Conservation (phyloP, 1,140 invertebrate genomes). For the Chironomus striatipennis region DNA sequence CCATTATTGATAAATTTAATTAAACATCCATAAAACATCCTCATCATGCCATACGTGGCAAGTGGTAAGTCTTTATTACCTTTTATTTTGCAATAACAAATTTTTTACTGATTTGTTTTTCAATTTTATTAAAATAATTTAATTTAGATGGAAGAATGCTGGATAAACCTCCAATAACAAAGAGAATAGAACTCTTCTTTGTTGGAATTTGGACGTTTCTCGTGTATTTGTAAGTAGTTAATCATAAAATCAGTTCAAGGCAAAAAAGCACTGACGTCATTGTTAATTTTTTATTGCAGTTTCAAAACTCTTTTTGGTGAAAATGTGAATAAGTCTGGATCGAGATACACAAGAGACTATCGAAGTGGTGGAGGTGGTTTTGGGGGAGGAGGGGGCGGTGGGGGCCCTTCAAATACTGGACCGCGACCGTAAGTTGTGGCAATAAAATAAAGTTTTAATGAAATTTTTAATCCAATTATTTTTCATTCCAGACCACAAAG, state of each 20-base stretch:
- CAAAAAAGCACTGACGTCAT: not conserved
- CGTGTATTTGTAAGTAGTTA: not conserved
- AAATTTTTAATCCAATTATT: not conserved
- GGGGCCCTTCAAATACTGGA: not conserved
- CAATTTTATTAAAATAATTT: not conserved
- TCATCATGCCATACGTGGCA: not conserved
- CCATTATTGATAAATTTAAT: not conserved
- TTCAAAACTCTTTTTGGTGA: not conserved
- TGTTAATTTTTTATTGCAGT: not conserved
- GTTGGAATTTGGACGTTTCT: constrained; percentile 4
- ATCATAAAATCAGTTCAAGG: not conserved
- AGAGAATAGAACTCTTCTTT: not conserved
- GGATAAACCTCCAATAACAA: not conserved
- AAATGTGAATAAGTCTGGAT: not conserved
- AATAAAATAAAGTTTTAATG: not conserved
- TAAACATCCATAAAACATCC: not conserved
- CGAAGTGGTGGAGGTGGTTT: not conserved
- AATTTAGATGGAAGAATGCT: not conserved
- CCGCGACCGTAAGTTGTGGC: not conserved
- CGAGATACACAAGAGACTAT: not conserved
- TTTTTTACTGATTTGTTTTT: not conserved
- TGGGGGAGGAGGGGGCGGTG: not conserved
- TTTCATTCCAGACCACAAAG: constrained; percentile 5
- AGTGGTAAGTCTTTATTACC: not conserved
- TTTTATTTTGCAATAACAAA: not conserved